These are phyloP conservation scores for Pygoscelis antarcticus DNA, from an alignment of 2,113 vertebrate genomes.

Conservation along the genomic window DNA sequence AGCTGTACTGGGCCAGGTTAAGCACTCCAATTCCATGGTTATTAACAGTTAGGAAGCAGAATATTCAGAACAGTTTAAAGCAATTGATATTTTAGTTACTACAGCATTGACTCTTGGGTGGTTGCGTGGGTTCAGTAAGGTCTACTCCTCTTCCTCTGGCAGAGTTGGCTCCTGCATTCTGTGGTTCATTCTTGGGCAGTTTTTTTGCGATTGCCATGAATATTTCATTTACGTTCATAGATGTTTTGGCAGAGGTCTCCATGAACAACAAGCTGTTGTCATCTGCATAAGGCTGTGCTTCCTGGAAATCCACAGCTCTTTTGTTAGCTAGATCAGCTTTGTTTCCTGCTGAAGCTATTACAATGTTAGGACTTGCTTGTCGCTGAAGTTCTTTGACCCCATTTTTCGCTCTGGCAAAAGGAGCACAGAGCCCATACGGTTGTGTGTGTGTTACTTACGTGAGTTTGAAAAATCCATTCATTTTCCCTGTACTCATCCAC, in stretches of 20 bases:
- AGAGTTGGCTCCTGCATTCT: slow-evolving; percentile 74
- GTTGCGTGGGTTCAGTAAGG: slow-evolving; percentile 92
- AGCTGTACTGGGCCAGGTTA: slow-evolving; percentile 83
- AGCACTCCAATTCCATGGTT: slow-evolving; percentile 86
- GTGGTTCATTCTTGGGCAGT: neutral
- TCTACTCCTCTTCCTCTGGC: slow-evolving; percentile 92
- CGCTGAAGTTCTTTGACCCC: neutral
- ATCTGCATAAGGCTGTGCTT: slow-evolving; percentile 96
- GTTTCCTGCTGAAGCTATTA: neutral
- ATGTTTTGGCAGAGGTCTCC: slow-evolving; percentile 98
- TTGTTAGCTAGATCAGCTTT: neutral
- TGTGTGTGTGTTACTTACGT: neutral
- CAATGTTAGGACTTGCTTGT: neutral
- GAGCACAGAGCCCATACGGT: neutral
- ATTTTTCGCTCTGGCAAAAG: neutral
- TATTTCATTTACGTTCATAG: slow-evolving; percentile 98
- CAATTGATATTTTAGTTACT: slow-evolving; percentile 85
- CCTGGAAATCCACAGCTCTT: slow-evolving; percentile 75
- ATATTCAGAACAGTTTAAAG: slow-evolving; percentile 76
- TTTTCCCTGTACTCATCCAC: neutral
- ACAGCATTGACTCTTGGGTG: slow-evolving; percentile 91
- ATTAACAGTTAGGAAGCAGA: slow-evolving; percentile 82
- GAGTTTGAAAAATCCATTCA: neutral
- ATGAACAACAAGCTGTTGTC: slow-evolving; percentile 99
- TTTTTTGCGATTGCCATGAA: slow-evolving; percentile 92